Conservation (phyloP, 1,140 invertebrate genomes). For the Trinorchestia longiramus region DNA sequence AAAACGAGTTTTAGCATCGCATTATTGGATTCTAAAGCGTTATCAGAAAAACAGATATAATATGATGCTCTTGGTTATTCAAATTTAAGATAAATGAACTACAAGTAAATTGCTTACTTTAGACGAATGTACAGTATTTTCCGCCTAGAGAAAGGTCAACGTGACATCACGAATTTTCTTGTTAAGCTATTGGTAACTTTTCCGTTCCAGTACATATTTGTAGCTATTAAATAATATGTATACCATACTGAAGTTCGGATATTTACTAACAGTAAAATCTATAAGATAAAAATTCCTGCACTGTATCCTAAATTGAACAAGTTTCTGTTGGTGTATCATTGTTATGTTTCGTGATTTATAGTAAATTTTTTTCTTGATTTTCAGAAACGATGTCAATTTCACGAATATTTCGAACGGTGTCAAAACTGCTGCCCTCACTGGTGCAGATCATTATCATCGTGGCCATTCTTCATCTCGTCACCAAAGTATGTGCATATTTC, state of each 20-base stretch:
- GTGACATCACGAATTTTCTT: neutral
- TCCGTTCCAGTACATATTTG: neutral
- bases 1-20: no score
- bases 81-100: no score
- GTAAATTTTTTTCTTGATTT: neutral
- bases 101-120: neutral
- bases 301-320: neutral
- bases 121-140: neutral
- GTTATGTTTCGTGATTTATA: neutral
- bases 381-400: constrained; percentile 57
- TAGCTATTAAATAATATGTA: neutral
- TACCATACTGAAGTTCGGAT: neutral
- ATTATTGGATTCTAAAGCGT: neutral
- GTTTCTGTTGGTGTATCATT: neutral
- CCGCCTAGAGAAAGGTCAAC: neutral
- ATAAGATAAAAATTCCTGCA: neutral
- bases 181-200: neutral
- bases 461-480: constrained; percentile 59
- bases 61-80: no score
- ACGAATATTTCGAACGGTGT: constrained; percentile 56
- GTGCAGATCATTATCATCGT: constrained; percentile 59
- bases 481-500: constrained; percentile 45
- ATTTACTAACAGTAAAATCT: neutral
- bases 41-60: no score
- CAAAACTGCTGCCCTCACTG: constrained; percentile 58